phyloP scores from a whole-genome alignment of 1,140 invertebrate species.

The Camponotus floridanus region DNA sequence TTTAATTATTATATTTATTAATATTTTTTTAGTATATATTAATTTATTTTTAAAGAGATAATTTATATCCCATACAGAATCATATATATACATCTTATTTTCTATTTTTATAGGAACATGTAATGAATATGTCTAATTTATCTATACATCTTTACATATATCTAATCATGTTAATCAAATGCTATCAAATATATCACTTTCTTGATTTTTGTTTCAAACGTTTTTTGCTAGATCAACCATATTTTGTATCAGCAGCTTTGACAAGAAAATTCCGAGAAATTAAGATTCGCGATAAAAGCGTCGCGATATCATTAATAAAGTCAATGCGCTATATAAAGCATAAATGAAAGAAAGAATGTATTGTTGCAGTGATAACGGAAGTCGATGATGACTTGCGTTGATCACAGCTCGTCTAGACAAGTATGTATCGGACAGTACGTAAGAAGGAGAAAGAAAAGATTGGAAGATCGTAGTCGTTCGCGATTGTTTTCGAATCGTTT shows the following conservation, averaged over 20 bases:
- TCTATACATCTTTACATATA: neutral
- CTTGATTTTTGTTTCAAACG: neutral
- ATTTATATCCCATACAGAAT: too few relatives aligned
- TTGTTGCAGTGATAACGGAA: neutral
- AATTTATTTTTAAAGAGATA: neutral
- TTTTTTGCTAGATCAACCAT: neutral
- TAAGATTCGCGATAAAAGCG: conserved; percentile 17
- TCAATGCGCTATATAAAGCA: conserved; percentile 2
- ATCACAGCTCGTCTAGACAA: neutral
- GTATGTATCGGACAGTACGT: neutral
- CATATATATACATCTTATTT: too few relatives aligned
- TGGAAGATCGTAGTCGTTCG: neutral
- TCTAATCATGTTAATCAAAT: neutral
- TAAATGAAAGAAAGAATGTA: neutral
- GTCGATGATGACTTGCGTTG: conserved; percentile 36
- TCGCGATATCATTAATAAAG: conserved; percentile 12
- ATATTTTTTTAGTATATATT: too few relatives aligned
- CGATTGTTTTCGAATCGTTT: neutral
- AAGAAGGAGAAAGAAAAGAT: neutral
- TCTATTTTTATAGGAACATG: too few relatives aligned
- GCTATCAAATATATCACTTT: too few relatives aligned
- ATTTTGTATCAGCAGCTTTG: neutral
- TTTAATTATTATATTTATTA: too few relatives aligned
- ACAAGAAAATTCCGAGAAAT: neutral
- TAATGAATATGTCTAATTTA: neutral